Evolutionary conservation across 2,888 invertebrate species (phyloP), one percentile per base, ranked within the genome.

Genomic region (Oasisia sp.): DNA sequence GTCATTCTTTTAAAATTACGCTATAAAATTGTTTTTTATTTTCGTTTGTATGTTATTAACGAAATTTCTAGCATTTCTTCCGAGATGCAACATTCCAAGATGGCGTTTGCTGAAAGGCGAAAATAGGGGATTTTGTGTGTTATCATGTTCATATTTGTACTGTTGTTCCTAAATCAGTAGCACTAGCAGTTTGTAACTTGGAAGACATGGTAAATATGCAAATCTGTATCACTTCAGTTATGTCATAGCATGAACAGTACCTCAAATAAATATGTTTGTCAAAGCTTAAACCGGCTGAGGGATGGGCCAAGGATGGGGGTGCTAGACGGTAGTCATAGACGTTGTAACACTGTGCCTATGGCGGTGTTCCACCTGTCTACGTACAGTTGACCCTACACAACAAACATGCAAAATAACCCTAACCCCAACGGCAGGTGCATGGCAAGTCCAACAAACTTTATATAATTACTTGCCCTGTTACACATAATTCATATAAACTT

Each of bases 41-140:
- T 74, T 74, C 19, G 74, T 74, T 74, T 74, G 74, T 74, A 27
- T 74, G 27, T 74, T 74, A 74, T 74, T 56, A 74, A 74, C 19
- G n/a, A 74, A 7, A 74, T 27, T 74, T 74, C 27, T 74, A 74
- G 74, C 74, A 74, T 74, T 74, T 74, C 74, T 27, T 74, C 74
- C 74, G 74, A 74, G 74, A 74, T 74, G 74, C 74, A 74, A 74
- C 27, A 74, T 74, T 74, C 74, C 74, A 74, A 74, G 74, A 74
- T 74, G 74, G 74, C 74, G 74, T 74, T 74, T 74, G 74, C 74
- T 74, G 74, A 74, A 27, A 74, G 74, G 74, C 74, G 74, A 74
- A 74, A 74, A 74, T 74, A 74, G 74, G 74, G 74, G 74, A 74
- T 27, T 74, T n/a, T 27, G 27, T 74, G 7, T 27, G 27, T 74